Conservation (phyloP, 1,140 invertebrate species). For the Drosophila bifasciata region DNA sequence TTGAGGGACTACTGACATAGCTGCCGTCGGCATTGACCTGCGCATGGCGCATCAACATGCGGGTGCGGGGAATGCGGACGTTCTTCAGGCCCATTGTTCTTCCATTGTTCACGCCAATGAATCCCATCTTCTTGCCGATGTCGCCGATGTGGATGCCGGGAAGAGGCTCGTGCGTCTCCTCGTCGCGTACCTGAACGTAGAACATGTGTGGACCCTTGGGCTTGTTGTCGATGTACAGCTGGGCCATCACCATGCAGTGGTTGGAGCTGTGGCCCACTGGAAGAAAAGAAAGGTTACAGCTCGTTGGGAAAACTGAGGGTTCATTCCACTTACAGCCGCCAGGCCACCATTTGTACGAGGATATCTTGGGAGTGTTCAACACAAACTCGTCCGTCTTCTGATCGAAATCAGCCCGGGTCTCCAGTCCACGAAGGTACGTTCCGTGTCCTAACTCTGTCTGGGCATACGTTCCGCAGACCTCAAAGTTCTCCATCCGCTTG, state of each 20-base stretch:
- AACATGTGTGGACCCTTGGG: slow-evolving; percentile 96
- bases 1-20: slow-evolving; percentile 92
- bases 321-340: slow-evolving; percentile 91
- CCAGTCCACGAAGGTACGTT: slow-evolving; percentile 95
- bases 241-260: slow-evolving; percentile 94
- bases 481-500: slow-evolving; percentile 89
- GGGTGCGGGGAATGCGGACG: slow-evolving; percentile 92
- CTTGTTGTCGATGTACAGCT: slow-evolving; percentile 92
- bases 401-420: slow-evolving; percentile 97
- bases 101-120: slow-evolving; percentile 96
- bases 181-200: slow-evolving; percentile 94
- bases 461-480: slow-evolving; percentile 96
- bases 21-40: slow-evolving; percentile 94
- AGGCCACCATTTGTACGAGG: slow-evolving; percentile 97
- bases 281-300: neutral
- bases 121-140: slow-evolving; percentile 96
- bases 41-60: slow-evolving; percentile 97
- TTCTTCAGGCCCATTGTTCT: slow-evolving; percentile 93
- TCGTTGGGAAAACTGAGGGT: no score
- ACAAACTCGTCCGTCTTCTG: slow-evolving; percentile 93
- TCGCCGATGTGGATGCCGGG: slow-evolving; percentile 96
- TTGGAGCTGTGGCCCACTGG: slow-evolving; percentile 96
- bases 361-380: slow-evolving; percentile 93
- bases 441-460: slow-evolving; percentile 98
- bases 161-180: slow-evolving; percentile 93